Evolutionary conservation across 2,888 invertebrate species (phyloP).

Genomic region (Anodontia alba): DNA sequence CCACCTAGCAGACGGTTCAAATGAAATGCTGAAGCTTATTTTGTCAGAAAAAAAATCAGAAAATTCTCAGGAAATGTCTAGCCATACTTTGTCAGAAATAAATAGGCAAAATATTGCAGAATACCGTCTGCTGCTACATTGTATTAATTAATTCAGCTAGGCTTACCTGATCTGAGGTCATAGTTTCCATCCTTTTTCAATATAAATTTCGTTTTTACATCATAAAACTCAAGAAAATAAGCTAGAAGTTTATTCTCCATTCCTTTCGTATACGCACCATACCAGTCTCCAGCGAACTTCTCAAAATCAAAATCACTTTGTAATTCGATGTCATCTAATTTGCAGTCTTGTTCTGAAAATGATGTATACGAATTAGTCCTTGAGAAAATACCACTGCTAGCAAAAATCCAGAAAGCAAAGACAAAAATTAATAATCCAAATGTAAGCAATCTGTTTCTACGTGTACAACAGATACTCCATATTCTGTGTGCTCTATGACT

Average conservation of each 20-base stretch:
- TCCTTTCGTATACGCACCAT: slow-evolving; percentile 50
- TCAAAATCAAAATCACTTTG: slow-evolving; percentile 45
- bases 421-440: background rate
- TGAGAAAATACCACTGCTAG: background rate
- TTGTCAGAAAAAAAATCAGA: no score
- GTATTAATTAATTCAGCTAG: no score
- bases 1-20: no score
- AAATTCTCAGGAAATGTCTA: no score
- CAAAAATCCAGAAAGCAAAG: background rate
- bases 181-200: slow-evolving; percentile 43
- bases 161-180: slow-evolving; percentile 52
- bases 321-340: slow-evolving; percentile 50
- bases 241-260: slow-evolving; percentile 43
- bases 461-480: background rate
- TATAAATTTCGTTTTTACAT: slow-evolving; percentile 50
- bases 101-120: no score
- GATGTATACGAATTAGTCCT: background rate
- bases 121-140: no score
- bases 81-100: no score
- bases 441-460: background rate
- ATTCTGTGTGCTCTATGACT: background rate
- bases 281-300: slow-evolving; percentile 53
- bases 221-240: slow-evolving; percentile 50
- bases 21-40: no score
- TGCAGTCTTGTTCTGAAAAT: slow-evolving; percentile 41